Evolutionary conservation across 2,888 invertebrate species (phyloP), one percentile per base, ranked within the genome.

Genomic region (Tetheella fluctuosa): DNA sequence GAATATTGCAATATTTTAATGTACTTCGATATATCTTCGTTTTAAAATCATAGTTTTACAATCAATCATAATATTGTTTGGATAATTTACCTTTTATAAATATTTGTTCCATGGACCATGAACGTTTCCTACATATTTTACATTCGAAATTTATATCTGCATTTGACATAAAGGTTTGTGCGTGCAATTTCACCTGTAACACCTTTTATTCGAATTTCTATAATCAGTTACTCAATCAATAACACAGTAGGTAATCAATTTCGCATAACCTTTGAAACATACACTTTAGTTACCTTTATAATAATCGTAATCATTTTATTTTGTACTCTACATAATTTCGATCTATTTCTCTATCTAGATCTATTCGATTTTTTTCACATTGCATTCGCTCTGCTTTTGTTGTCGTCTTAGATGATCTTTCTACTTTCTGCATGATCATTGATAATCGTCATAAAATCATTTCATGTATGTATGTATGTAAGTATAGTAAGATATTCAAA

Each of bases 351-450:
- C n/a, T n/a, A n/a, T n/a, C n/a, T n/a, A n/a, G 2, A 37, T 10
- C 2, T 39, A 4, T 5, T 2, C 5, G 65, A 34, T 68, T 74
- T 79, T 80, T 79, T 73, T 73, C n/a, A n/a, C n/a, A n/a, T n/a
- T 77, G 80, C 73, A 74, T 65, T 80, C 76, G 79, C 74, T 75
- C 75, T 70, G 90, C 89, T 89, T 90, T 89, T 72, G 70, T 71
- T 85, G 84, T 89, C 78, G 79, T 83, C 64, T 62, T 70, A 77
- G 76, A 78, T 80, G 74, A 77, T 68, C 64, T 64, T 59, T 69
- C 67, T 63, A 69, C 75, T 74, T 69, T 48, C 2, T 75, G 86
- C 84, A 83, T 82, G 85, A 74, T 71, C 70, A 76, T 74, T 74
- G 61, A 65, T 68, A 28, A 30, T 42, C 48, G 61, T 65, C 63